Evolutionary conservation across 2,888 invertebrate genomes (phyloP).

Genomic region (Drosophila subsilvestris): DNA sequence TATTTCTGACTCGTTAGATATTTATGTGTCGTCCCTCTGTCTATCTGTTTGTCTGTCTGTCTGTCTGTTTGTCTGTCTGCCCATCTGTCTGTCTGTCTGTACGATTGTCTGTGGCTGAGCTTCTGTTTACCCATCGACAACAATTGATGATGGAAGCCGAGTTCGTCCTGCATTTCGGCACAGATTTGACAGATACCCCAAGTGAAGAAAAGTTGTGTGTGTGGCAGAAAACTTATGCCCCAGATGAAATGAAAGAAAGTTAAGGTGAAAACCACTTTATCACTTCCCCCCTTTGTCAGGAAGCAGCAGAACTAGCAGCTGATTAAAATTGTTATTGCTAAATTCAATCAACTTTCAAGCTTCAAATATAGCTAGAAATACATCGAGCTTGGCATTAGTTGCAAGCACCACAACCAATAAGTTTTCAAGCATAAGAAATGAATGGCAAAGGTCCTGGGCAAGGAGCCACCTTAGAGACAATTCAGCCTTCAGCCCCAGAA

Average conservation of each 20-base stretch:
- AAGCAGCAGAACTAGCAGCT: too few species aligned
- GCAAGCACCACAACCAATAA: neutral
- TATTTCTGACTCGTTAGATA: slow-evolving; percentile 35
- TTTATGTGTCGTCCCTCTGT: slow-evolving; percentile 1
- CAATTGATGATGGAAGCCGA: slow-evolving; percentile 29
- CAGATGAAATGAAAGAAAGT: neutral
- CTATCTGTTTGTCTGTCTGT: slow-evolving; percentile 22
- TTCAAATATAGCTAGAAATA: neutral
- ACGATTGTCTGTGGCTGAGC: slow-evolving; percentile 15
- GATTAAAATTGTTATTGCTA: neutral
- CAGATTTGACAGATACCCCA: neutral
- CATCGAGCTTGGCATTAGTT: neutral
- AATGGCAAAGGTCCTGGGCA: neutral
- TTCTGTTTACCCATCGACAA: slow-evolving; percentile 29
- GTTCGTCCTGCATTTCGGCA: neutral
- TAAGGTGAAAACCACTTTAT: neutral
- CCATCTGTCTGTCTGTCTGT: neutral
- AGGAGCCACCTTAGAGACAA: neutral
- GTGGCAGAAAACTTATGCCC: neutral
- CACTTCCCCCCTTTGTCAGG: neutral
- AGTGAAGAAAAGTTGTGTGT: slow-evolving; percentile 1
- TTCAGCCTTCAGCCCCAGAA: neutral
- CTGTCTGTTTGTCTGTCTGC: neutral
- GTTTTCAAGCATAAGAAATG: neutral
- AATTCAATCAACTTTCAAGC: neutral